Evolutionary conservation across 1,140 invertebrate species (phyloP).

Genomic region (Hypothenemus hampei): DNA sequence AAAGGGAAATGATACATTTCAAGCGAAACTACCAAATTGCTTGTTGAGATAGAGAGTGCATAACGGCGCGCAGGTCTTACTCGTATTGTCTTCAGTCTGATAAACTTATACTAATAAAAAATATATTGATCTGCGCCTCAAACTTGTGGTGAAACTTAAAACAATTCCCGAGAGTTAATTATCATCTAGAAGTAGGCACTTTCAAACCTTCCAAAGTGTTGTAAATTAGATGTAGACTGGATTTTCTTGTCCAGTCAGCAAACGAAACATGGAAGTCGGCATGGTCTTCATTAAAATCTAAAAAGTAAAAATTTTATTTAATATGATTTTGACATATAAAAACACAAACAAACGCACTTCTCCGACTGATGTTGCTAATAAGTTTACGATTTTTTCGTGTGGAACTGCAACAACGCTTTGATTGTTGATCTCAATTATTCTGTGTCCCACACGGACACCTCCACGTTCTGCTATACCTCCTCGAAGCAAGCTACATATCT

Average conservation of each 20-base stretch:
- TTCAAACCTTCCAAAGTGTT: constrained; percentile 43
- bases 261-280: constrained; percentile 99
- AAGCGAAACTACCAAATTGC: constrained; percentile 18
- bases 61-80: constrained; percentile 43
- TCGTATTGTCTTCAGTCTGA: constrained; percentile 47
- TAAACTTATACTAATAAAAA: constrained; percentile 46
- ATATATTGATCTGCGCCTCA: constrained; percentile 45
- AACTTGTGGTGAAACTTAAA: constrained; percentile 42
- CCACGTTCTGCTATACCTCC: constrained; percentile 98
- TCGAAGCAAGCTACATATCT: constrained; percentile 96
- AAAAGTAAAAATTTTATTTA: constrained; percentile 22
- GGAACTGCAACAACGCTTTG: constrained; percentile 98
- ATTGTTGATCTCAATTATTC: constrained; percentile 99
- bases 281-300: constrained; percentile 99
- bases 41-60: constrained; percentile 35
- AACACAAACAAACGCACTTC: constrained; percentile 64
- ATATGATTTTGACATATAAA: not conserved
- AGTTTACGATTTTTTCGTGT: constrained; percentile 98
- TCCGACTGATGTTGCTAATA: constrained; percentile 96
- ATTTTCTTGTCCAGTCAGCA: constrained; percentile 97
- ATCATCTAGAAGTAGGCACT: constrained; percentile 47
- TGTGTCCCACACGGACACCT: constrained; percentile 95
- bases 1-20: too few relatives aligned
- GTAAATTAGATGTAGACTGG: constrained; percentile 90
- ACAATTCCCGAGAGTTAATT: constrained; percentile 42